Evolutionary conservation across 2,113 vertebrate genomes (phyloP), one percentile per base, ranked within the genome.

Genomic region (Nansenia antarctica): DNA sequence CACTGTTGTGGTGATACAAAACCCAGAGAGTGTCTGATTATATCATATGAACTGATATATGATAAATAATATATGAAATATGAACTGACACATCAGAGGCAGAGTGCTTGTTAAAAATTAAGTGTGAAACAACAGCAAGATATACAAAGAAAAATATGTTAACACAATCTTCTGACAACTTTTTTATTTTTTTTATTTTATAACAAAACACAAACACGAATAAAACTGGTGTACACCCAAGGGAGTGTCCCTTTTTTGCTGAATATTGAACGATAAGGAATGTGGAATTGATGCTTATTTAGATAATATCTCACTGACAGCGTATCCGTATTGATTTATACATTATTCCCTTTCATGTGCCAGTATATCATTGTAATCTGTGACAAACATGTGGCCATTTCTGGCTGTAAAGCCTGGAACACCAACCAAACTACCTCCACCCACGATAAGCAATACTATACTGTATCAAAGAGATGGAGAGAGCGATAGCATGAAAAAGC

Each of bases 41-140:
- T n/a, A n/a, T n/a, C n/a, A n/a, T n/a, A n/a, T n/a, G n/a, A n/a
- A n/a, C n/a, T n/a, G n/a, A n/a, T n/a, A n/a, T n/a, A n/a, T n/a
- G n/a, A n/a, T n/a, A n/a, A n/a, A n/a, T n/a, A n/a, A n/a, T n/a
- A n/a, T n/a, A n/a, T n/a, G n/a, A 49, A 65, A 39, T 12, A 69
- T 55, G 30, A 63, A 76, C 9, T 54, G 67, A 75, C 62, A 71
- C 59, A 62, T 77, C 66, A 73, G 65, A 87, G 68, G 35, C 9
- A 26, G 47, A 7, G n/a, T 47, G 3, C 27, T 8, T 3, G n/a
- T n/a, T 0, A 57, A n/a, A 2, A 32, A 22, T 29, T 32, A n/a
- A n/a, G n/a, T n/a, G 29, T 14, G 22, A 32, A 27, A 39, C 12
- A 61, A 9, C 3, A 63, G 20, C 55, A 60, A 35, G 35, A n/a